Conservation (phyloP, 2,113 vertebrate species). For the Eulemur rufifrons region DNA sequence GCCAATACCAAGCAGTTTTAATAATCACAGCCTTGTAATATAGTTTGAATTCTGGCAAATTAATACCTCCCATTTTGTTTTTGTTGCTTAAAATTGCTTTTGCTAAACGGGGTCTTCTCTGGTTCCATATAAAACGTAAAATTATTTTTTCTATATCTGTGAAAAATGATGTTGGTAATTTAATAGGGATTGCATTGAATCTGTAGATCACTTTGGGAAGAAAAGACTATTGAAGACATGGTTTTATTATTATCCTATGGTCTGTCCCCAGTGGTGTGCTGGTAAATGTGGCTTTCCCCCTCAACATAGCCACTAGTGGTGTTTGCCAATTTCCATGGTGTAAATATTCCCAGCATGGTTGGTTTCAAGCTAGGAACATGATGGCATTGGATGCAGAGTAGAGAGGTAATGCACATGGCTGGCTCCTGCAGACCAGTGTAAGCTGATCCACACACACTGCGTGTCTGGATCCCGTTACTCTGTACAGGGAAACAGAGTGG, state of each 20-base stretch:
- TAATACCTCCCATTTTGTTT: too few relatives aligned
- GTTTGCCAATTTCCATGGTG: slow-evolving; percentile 18
- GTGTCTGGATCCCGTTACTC: not conserved
- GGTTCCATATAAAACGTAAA: too few relatives aligned
- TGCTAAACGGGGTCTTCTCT: too few relatives aligned
- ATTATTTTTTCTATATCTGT: too few relatives aligned
- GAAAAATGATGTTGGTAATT: too few relatives aligned
- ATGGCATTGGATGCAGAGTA: not conserved
- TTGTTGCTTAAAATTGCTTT: too few relatives aligned
- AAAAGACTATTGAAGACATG: not conserved
- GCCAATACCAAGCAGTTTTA: too few relatives aligned
- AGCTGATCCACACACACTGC: not conserved
- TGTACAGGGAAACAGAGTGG: not conserved
- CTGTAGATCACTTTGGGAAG: not conserved
- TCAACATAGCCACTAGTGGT: not conserved
- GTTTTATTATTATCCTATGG: not conserved
- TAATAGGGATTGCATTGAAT: too few relatives aligned
- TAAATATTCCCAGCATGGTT: not conserved
- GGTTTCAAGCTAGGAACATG: not conserved
- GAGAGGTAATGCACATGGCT: not conserved
- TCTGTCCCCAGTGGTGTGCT: not conserved
- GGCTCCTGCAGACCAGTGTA: too few relatives aligned
- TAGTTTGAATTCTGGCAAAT: too few relatives aligned
- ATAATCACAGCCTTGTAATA: too few relatives aligned
- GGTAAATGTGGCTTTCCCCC: not conserved